Evolutionary conservation across 2,888 invertebrate genomes (phyloP).

Genomic region (Eristalis intricaria): DNA sequence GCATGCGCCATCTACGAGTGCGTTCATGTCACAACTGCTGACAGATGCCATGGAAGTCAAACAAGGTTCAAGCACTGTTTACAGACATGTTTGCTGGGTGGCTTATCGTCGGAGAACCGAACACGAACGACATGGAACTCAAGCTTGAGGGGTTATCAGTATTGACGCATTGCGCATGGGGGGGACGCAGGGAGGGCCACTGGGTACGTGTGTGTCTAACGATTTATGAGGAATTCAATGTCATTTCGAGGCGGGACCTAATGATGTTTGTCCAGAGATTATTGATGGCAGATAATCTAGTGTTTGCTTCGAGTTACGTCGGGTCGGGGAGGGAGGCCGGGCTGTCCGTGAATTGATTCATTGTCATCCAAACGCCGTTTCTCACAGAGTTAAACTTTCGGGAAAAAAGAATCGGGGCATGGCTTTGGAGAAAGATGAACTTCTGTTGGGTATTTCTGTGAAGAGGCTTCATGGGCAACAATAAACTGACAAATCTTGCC

Average conservation of each 20-base stretch:
- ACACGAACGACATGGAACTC: neutral
- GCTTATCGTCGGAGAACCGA: constrained; percentile 21
- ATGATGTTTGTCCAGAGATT: neutral
- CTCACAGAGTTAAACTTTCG: neutral
- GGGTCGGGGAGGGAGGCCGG: neutral
- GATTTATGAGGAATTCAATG: neutral
- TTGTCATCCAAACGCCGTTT: neutral
- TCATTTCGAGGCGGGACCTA: neutral
- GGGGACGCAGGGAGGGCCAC: neutral
- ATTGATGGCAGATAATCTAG: neutral
- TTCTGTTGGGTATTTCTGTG: too few species aligned
- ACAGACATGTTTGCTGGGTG: neutral
- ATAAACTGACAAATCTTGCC: too few species aligned
- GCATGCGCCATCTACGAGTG: constrained; percentile 9
- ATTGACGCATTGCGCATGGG: neutral
- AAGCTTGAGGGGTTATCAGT: constrained; percentile 40
- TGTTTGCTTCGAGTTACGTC: neutral
- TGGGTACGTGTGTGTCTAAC: neutral
- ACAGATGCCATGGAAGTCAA: constrained; percentile 7
- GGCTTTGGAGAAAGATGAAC: too few species aligned
- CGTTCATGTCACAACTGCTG: constrained; percentile 18
- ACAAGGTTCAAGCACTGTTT: constrained; percentile 4
- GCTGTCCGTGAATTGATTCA: neutral
- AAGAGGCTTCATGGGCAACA: too few species aligned
- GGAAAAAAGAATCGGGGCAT: neutral